Evolutionary conservation across 2,797 vertebrate species (phyloP), one percentile per base, ranked within the genome.

Genomic region (Loriculus beryllinus): DNA sequence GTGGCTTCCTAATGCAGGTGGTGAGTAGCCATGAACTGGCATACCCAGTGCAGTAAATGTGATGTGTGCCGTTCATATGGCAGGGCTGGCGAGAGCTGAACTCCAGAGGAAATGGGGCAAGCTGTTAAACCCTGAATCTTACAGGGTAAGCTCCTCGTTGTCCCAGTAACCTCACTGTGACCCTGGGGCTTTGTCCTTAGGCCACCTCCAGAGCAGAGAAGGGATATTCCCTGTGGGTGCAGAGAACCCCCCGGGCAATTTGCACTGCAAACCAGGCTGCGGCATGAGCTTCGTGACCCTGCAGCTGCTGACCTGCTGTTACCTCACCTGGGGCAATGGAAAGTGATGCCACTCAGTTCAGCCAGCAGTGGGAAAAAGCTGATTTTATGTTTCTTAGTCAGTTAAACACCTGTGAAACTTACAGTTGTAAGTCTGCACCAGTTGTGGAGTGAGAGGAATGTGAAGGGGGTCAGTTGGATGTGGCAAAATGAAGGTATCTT

Each of bases 101-200:
- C 82, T 84, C n/a, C 2, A 65, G 72, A 91, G 54, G 67, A 95
- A 88, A 90, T 17, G 22, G 43, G 45, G 37, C 63, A 82, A 86
- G 78, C 67, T 93, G 57, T 79, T 93, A 70, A 88, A 42, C 13
- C 45, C 49, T 75, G 48, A 42, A 22, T 86, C 33, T 28, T 42
- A 28, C 19, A 42, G 14, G 78, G 64, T 88, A 71, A 94, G 67
- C 62, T 92, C 31, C 37, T 92, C 11, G 3, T 71, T 0, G 14
- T 75, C 86, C 94, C 81, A 64, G 67, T 86, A 65, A 93, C 84
- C 78, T 89, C 29, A 5, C 18, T 49, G 1, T 82, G 86, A 79
- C 75, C 45, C 42, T 7, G 21, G 26, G 40, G 12, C 47, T 88
- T 76, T 40, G 25, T 9, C 39, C 22, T 35, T 47, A 12, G 31